These are phyloP conservation scores for Centroberyx gerrardi DNA, from an alignment of 2,797 vertebrate genomes.

Conservation along the genomic window DNA sequence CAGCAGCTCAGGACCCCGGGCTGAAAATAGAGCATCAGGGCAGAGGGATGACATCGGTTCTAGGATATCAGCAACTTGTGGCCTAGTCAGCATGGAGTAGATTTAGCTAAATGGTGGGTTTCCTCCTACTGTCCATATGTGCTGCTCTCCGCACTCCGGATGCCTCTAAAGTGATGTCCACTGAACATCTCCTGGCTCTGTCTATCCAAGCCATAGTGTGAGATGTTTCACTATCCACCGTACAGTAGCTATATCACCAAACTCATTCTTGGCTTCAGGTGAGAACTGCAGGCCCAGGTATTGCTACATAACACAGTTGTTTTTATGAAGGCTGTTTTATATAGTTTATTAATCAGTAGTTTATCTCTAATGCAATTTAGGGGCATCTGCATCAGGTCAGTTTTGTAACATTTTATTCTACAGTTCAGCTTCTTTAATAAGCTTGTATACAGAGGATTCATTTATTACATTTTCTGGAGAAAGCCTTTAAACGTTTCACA, in stretches of 20 bases:
- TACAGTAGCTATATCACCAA: background rate
- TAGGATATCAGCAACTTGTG: conserved; percentile 76
- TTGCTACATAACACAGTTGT: background rate
- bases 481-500: background rate
- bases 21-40: conserved; percentile 82
- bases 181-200: conserved; percentile 53
- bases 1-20: conserved; percentile 82
- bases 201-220: background rate
- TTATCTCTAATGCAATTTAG: background rate
- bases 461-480: background rate
- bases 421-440: background rate
- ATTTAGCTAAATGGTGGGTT: conserved; percentile 78
- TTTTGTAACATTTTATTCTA: background rate
- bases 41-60: conserved; percentile 71
- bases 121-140: conserved; percentile 70
- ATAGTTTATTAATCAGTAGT: background rate
- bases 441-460: background rate
- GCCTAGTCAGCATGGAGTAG: conserved; percentile 56
- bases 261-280: background rate
- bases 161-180: conserved; percentile 33
- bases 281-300: background rate
- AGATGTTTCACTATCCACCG: conserved; percentile 9
- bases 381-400: background rate
- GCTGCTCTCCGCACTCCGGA: conserved; percentile 44
- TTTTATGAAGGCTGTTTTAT: background rate